Conservation (phyloP, 2,888 invertebrate genomes). For the Drosophila helvetica region DNA sequence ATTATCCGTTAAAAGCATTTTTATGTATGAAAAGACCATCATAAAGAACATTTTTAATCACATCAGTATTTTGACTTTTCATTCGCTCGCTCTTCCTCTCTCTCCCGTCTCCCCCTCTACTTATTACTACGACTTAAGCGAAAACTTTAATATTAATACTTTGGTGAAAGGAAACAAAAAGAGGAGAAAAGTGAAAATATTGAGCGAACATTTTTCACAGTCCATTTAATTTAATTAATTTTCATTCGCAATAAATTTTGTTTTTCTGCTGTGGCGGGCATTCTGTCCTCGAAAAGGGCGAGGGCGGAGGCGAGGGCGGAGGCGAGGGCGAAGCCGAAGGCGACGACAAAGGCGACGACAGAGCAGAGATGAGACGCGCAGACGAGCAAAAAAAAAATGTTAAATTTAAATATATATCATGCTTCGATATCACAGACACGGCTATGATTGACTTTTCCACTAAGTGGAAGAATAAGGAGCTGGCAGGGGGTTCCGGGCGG, state of each 20-base stretch:
- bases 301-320: slow-evolving; percentile 12
- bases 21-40: slow-evolving; percentile 5
- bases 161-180: slow-evolving; percentile 37
- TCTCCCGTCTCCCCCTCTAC: slow-evolving; percentile 17
- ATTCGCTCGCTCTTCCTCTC: slow-evolving; percentile 11
- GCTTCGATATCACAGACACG: slow-evolving; percentile 28
- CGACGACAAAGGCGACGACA: slow-evolving; percentile 32
- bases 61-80: slow-evolving; percentile 32
- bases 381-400: slow-evolving; percentile 43
- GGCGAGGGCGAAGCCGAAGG: slow-evolving; percentile 19
- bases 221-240: slow-evolving; percentile 77
- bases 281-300: slow-evolving; percentile 37
- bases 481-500: slow-evolving; percentile 8
- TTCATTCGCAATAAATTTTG: slow-evolving; percentile 67
- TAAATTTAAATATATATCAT: slow-evolving; percentile 57
- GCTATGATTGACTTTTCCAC: slow-evolving; percentile 54
- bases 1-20: neutral
- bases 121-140: slow-evolving; percentile 14
- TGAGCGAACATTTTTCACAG: slow-evolving; percentile 59
- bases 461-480: slow-evolving; percentile 30
- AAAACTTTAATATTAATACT: slow-evolving; percentile 46
- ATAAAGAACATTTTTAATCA: slow-evolving; percentile 40
- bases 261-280: slow-evolving; percentile 52
- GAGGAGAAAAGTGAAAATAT: slow-evolving; percentile 27
- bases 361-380: slow-evolving; percentile 26